A percentile compares a stretch with the other conserved stretches of the same genome.
Evolutionary conservation across 2,113 vertebrate species (phyloP).

Genomic region (Hirundichthys speculiger): DNA sequence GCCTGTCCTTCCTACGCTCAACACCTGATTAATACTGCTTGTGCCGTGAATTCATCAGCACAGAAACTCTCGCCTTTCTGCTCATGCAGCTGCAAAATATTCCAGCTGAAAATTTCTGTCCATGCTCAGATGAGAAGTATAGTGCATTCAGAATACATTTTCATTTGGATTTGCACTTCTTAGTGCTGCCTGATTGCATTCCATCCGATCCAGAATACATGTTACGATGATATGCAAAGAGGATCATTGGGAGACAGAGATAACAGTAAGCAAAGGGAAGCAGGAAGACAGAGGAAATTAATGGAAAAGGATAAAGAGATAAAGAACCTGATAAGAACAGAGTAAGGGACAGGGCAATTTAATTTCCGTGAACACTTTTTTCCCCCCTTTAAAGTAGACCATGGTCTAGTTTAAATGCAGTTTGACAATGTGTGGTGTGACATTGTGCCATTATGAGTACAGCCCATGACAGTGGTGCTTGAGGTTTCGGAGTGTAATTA

Average conservation of each 20-base stretch:
- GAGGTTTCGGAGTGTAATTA: constrained; percentile 60
- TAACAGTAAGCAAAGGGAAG: background rate
- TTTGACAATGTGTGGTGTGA: constrained; percentile 32
- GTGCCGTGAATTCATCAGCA: constrained; percentile 18
- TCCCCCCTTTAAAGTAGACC: background rate
- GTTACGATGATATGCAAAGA: constrained; percentile 5
- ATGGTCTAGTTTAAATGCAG: constrained; percentile 51
- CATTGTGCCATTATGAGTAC: constrained; percentile 36
- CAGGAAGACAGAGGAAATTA: background rate
- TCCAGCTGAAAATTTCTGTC: constrained; percentile 5
- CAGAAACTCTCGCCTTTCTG: background rate
- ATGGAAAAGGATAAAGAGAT: background rate
- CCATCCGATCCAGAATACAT: background rate
- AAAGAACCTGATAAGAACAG: background rate
- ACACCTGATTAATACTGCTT: background rate
- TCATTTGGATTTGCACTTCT: constrained; percentile 9
- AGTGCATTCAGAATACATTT: constrained; percentile 8
- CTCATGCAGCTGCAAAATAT: constrained; percentile 12
- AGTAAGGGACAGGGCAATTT: constrained; percentile 19
- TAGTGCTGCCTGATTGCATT: background rate
- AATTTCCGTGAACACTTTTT: constrained; percentile 31
- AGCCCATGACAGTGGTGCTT: constrained; percentile 27
- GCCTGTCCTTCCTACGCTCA: background rate
- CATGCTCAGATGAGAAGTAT: constrained; percentile 22
- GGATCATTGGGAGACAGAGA: background rate